A percentile compares a stretch with the other conserved stretches of the same genome.
These are phyloP conservation scores for Diadema setosum DNA, from an alignment of 35 echinoderm and acorn worm genomes.

Conservation along the genomic window DNA sequence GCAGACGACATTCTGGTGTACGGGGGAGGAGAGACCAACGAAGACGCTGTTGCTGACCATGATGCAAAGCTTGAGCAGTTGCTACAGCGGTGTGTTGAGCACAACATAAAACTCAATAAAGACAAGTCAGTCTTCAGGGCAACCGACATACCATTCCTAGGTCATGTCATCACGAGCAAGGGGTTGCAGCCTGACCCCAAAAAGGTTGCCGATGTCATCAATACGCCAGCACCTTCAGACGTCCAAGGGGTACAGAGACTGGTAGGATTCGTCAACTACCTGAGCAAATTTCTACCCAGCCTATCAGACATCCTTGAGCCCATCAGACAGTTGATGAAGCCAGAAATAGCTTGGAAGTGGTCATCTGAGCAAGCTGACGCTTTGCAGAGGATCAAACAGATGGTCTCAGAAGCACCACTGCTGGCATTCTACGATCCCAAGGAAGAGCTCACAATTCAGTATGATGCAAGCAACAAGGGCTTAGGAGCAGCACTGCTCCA, in stretches of 20 bases:
- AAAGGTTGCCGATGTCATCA: neutral
- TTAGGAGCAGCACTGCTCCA: constrained; percentile 27
- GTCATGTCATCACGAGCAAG: neutral
- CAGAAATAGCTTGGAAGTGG: neutral
- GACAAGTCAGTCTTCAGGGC: neutral
- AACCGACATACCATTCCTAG: neutral
- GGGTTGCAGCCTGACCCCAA: constrained; percentile 12
- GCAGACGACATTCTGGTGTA: constrained; percentile 64
- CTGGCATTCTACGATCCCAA: constrained; percentile 41
- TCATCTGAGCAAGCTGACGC: neutral
- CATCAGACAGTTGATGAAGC: neutral
- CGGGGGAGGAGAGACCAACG: constrained; percentile 17
- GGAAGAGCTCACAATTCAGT: constrained; percentile 49
- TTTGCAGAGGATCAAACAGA: neutral
- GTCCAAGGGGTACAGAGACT: neutral
- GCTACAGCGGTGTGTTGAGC: constrained; percentile 27
- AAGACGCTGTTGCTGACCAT: constrained; percentile 38
- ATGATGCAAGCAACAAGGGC: constrained; percentile 36
- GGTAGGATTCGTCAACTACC: constrained; percentile 30
- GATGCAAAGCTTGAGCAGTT: constrained; percentile 15
- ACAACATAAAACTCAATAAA: constrained; percentile 22
- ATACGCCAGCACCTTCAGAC: constrained; percentile 28
- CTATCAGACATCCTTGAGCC: constrained; percentile 17
- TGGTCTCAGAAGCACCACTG: constrained; percentile 17
- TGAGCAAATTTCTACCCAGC: constrained; percentile 29